These are phyloP conservation scores for Metridium senile DNA, from an alignment of 92 coral and sea anemone species.

Conservation along the genomic window DNA sequence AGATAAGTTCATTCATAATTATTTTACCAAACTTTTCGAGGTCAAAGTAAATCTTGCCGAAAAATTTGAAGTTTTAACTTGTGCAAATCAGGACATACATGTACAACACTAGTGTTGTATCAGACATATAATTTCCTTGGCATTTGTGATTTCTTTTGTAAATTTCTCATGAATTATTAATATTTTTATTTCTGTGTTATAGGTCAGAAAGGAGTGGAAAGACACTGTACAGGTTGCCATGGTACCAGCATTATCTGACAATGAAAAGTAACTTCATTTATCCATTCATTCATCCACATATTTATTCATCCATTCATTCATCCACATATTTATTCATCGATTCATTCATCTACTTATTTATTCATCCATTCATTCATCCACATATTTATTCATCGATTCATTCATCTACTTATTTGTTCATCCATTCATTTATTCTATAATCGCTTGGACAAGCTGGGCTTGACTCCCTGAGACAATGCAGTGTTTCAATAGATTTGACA, in stretches of 20 bases:
- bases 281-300: neutral
- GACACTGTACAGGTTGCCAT: slow-evolving; percentile 34
- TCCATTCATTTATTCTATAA: neutral
- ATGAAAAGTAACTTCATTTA: slow-evolving; percentile 43
- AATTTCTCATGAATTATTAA: no score
- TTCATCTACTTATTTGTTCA: neutral
- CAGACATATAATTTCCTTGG: no score
- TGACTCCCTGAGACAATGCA: no score
- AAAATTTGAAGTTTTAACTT: no score
- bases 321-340: neutral
- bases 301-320: neutral
- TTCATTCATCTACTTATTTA: neutral
- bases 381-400: neutral
- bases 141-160: no score
- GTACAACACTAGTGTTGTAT: no score
- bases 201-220: slow-evolving; percentile 53
- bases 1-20: no score
- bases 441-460: neutral
- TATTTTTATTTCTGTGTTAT: no score
- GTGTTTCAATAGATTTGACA: no score
- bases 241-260: slow-evolving; percentile 48
- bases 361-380: neutral
- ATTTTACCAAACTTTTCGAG: no score
- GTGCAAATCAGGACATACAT: no score
- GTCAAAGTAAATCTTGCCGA: no score